These are phyloP conservation scores for Oreochromis aureus DNA, from an alignment of 2,113 vertebrate species.

Conservation along the genomic window DNA sequence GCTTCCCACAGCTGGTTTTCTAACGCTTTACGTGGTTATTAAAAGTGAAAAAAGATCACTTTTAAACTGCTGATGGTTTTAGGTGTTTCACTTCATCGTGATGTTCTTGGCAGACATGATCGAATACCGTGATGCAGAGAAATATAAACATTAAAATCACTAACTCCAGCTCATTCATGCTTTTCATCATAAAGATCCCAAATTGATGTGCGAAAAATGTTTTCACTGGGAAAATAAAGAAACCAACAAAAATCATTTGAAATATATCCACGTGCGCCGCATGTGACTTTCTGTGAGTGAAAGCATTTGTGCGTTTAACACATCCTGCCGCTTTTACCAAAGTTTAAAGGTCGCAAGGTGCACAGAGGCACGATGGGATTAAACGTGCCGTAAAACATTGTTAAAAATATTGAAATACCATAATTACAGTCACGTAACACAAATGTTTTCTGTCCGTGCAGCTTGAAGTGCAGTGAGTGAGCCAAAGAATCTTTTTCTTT, in stretches of 20 bases:
- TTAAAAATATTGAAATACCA: neutral
- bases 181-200: neutral
- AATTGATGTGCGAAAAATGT: neutral
- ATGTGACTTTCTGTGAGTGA: neutral
- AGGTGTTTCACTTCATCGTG: neutral
- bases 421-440: neutral
- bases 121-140: rapidly evolving
- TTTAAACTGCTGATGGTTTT: neutral
- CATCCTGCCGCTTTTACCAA: neutral
- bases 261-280: rapidly evolving
- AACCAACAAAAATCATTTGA: neutral
- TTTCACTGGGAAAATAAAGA: neutral
- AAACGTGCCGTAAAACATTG: neutral
- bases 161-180: neutral
- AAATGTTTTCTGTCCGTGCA: neutral
- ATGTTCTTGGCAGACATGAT: rapidly evolving
- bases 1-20: neutral
- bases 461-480: neutral
- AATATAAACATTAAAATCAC: neutral
- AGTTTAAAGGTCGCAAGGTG: neutral
- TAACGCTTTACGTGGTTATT: neutral
- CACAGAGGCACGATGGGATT: neutral
- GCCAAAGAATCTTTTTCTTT: neutral
- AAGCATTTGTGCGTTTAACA: neutral
- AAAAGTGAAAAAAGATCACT: neutral